Conservation (phyloP, 2,888 invertebrate genomes). For the Mesoligia furuncula region DNA sequence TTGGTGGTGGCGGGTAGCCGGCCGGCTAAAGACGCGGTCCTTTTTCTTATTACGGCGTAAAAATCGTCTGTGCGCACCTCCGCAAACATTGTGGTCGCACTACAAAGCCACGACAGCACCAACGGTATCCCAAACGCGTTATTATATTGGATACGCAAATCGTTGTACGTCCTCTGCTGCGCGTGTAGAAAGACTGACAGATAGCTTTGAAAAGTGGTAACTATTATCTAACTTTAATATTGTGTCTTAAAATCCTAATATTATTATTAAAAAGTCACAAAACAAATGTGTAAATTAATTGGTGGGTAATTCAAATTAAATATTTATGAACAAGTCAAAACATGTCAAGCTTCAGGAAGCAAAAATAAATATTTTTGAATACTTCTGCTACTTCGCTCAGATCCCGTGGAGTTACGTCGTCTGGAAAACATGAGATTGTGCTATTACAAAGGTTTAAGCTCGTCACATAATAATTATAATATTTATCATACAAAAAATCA, state of each 20-base stretch:
- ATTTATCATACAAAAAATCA: not conserved
- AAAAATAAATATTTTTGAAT: not conserved
- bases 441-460: not conserved
- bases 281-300: not conserved
- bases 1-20: too few relatives aligned
- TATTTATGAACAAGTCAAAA: not conserved
- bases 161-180: too few relatives aligned
- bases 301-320: not conserved
- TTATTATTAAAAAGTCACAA: not conserved
- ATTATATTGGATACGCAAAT: too few relatives aligned
- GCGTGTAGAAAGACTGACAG: too few relatives aligned
- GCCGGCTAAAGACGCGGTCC: too few relatives aligned
- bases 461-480: not conserved
- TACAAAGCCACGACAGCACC: too few relatives aligned
- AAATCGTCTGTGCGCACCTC: too few relatives aligned
- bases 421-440: not conserved
- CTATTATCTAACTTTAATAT: too few relatives aligned
- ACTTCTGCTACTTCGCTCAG: not conserved
- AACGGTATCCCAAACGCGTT: too few relatives aligned
- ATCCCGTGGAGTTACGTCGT: not conserved
- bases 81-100: too few relatives aligned
- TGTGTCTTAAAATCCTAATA: not conserved
- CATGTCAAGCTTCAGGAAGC: not conserved
- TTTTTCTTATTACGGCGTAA: too few relatives aligned
- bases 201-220: too few relatives aligned